phyloP scores from a whole-genome alignment of 2,797 vertebrate species.

The Brotula barbata region DNA sequence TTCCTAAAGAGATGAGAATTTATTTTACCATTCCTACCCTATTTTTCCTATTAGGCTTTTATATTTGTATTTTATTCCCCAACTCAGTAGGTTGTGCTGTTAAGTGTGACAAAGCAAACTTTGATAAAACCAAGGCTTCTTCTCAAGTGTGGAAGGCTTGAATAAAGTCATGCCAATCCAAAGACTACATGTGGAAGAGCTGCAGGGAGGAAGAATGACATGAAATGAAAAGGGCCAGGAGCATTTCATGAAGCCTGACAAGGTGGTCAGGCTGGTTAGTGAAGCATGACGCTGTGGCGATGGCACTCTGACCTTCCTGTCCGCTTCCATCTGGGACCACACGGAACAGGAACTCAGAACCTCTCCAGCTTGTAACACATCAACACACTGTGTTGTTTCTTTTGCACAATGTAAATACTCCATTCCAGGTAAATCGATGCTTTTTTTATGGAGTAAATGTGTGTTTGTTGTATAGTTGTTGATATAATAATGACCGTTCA shows the following conservation, averaged over 20 bases:
- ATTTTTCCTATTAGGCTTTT: constrained; percentile 32
- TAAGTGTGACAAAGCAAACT: constrained; percentile 10
- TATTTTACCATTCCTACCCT: constrained; percentile 25
- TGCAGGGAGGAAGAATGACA: constrained; percentile 5
- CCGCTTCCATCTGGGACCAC: constrained; percentile 14
- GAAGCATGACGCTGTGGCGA: constrained; percentile 1
- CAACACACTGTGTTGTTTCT: constrained; percentile 10
- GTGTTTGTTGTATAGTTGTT: constrained; percentile 37
- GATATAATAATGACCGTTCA: constrained; percentile 26
- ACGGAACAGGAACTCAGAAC: constrained; percentile 21
- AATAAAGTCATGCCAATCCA: constrained; percentile 50
- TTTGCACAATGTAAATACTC: constrained; percentile 68
- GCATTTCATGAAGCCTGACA: constrained; percentile 10
- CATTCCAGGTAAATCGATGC: constrained; percentile 42
- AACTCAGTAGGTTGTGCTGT: not conserved
- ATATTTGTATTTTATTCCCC: constrained; percentile 26
- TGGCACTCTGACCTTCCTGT: not conserved
- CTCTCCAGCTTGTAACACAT: constrained; percentile 11
- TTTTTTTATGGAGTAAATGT: constrained; percentile 12
- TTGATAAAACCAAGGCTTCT: constrained; percentile 21
- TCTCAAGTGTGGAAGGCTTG: constrained; percentile 1
- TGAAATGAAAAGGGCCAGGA: not conserved
- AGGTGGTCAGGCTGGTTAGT: not conserved
- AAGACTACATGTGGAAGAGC: constrained; percentile 40
- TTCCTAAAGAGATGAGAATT: constrained; percentile 10